Conservation (phyloP, 2,113 vertebrate genomes). For the Dromiciops gliroides region DNA sequence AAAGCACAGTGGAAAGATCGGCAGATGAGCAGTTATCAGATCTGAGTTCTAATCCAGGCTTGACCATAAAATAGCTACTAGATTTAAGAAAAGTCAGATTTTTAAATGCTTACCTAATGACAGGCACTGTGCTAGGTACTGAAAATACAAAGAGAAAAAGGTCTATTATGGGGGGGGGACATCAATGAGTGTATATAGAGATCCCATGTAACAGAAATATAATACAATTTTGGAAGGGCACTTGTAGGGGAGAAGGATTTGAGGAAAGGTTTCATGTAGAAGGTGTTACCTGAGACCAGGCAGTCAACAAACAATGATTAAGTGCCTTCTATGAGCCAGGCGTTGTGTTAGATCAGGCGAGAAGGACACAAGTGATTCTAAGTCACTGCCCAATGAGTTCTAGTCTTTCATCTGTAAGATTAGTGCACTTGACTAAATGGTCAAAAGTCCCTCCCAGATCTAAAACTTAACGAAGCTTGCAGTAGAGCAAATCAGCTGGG, state of each 20-base stretch:
- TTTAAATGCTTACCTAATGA: neutral
- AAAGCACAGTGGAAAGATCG: neutral
- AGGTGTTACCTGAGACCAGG: neutral
- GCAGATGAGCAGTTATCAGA: neutral
- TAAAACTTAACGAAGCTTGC: neutral
- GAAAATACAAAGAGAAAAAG: neutral
- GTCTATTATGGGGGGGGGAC: neutral
- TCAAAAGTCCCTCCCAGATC: slow-evolving; percentile 23
- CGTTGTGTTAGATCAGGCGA: neutral
- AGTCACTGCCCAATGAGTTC: neutral
- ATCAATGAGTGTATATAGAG: neutral
- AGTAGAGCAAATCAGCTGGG: neutral
- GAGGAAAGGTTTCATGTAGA: neutral
- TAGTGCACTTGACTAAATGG: neutral
- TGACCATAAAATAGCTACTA: neutral
- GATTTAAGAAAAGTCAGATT: neutral
- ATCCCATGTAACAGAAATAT: neutral
- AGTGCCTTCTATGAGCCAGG: neutral
- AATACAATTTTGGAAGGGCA: neutral
- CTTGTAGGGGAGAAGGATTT: neutral
- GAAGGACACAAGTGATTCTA: neutral
- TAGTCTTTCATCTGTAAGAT: neutral
- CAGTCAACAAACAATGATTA: neutral
- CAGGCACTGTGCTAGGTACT: neutral
- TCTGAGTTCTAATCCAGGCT: neutral